phyloP scores from a whole-genome alignment of 2,113 vertebrate genomes.

The Psammodynastes pulverulentus region DNA sequence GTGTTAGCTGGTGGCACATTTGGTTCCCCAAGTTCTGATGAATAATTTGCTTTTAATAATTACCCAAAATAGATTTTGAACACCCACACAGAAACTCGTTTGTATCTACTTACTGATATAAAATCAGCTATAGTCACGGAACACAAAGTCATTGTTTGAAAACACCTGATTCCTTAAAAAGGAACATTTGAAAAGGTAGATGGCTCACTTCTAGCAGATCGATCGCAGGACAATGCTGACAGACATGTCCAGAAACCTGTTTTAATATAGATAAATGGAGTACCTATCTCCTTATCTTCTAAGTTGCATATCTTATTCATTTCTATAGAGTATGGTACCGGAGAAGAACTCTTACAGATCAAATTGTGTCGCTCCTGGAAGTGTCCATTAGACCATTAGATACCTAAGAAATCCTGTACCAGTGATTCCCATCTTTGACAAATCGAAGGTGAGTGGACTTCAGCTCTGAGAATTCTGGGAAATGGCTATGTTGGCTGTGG shows the following conservation, averaged over 20 bases:
- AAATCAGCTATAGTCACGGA: background rate
- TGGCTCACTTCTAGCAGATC: background rate
- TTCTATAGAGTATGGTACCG: background rate
- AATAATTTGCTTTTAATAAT: background rate
- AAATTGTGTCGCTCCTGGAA: background rate
- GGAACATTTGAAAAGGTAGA: background rate
- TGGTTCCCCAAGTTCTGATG: background rate
- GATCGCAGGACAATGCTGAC: background rate
- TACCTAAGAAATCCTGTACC: background rate
- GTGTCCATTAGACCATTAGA: background rate
- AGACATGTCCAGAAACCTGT: background rate
- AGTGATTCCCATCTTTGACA: background rate
- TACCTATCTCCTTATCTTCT: background rate
- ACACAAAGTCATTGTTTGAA: background rate
- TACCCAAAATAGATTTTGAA: background rate
- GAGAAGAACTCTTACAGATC: background rate
- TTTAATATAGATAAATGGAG: background rate
- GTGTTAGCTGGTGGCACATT: fast-evolving
- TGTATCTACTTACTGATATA: background rate
- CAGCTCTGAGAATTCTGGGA: background rate
- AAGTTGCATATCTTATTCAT: background rate
- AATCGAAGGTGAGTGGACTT: background rate
- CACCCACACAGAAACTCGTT: background rate
- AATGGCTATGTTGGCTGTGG: background rate
- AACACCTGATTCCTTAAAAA: background rate